These are phyloP conservation scores for Synergus japonicus DNA, from an alignment of 2,888 invertebrate genomes.

Conservation along the genomic window DNA sequence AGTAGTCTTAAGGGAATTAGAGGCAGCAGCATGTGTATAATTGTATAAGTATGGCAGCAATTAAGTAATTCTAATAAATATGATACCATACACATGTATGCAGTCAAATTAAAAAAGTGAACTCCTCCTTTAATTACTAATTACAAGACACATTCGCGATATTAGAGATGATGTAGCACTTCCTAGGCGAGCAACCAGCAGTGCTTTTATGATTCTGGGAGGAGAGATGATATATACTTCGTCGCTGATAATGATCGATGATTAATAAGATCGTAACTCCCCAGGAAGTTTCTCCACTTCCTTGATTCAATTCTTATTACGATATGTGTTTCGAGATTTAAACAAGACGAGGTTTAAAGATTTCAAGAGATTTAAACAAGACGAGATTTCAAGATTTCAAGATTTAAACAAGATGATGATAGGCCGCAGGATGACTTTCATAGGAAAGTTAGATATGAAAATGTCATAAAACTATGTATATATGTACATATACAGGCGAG, in stretches of 20 bases:
- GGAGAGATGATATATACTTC: slow-evolving; percentile 45
- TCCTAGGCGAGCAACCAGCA: background rate
- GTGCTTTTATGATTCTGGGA: slow-evolving; percentile 4
- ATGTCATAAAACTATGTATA: background rate
- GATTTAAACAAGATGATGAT: background rate
- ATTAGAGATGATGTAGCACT: slow-evolving; percentile 8
- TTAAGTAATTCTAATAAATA: background rate
- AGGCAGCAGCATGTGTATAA: background rate
- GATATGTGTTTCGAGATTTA: background rate
- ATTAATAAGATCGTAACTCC: slow-evolving; percentile 52
- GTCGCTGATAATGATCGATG: slow-evolving; percentile 53
- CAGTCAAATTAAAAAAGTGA: background rate
- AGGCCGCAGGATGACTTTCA: slow-evolving; percentile 37
- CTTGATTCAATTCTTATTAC: slow-evolving; percentile 34
- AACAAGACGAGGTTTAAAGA: background rate
- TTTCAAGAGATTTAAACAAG: no score
- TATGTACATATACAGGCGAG: background rate
- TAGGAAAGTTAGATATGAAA: slow-evolving; percentile 46
- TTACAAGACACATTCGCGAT: background rate
- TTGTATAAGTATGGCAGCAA: background rate
- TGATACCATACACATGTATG: no score
- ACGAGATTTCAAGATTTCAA: background rate
- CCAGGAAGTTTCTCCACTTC: slow-evolving; percentile 50
- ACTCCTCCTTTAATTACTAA: background rate
- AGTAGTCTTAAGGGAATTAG: background rate